Conservation (phyloP, 2,113 vertebrate genomes). For the Ceyx margarethae region DNA sequence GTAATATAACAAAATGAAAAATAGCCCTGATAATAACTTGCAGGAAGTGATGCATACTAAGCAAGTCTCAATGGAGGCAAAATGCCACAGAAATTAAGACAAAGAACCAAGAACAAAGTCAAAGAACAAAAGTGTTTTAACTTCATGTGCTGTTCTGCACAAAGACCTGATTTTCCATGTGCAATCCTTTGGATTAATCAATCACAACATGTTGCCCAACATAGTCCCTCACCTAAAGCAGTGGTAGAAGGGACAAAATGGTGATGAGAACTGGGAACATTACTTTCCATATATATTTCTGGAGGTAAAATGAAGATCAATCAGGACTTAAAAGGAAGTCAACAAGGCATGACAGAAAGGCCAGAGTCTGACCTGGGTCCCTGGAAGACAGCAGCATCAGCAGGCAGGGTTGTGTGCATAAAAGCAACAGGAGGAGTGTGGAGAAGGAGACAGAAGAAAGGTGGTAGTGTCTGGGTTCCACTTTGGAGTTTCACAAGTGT, state of each 20-base stretch:
- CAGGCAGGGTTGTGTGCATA: neutral
- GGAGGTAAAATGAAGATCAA: neutral
- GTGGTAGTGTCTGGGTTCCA: neutral
- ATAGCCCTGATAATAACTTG: slow-evolving; percentile 21
- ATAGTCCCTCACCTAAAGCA: neutral
- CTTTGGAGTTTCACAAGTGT: neutral
- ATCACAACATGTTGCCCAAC: slow-evolving; percentile 1
- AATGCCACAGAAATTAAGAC: slow-evolving; percentile 39
- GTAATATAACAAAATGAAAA: slow-evolving; percentile 39
- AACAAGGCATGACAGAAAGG: neutral
- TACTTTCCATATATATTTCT: neutral
- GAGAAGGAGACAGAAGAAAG: neutral
- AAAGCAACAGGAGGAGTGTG: fast-evolving
- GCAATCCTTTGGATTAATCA: neutral
- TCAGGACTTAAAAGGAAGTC: neutral
- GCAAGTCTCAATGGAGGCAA: slow-evolving; percentile 19
- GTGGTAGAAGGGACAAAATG: neutral
- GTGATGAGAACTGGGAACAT: neutral
- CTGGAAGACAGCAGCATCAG: neutral
- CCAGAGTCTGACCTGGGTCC: neutral
- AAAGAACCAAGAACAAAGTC: slow-evolving; percentile 35
- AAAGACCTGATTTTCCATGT: neutral
- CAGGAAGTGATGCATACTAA: slow-evolving; percentile 41
- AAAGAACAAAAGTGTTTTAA: slow-evolving; percentile 29
- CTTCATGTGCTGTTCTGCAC: neutral